phyloP scores from a whole-genome alignment of 2,113 vertebrate species.

The Octodon degus region DNA sequence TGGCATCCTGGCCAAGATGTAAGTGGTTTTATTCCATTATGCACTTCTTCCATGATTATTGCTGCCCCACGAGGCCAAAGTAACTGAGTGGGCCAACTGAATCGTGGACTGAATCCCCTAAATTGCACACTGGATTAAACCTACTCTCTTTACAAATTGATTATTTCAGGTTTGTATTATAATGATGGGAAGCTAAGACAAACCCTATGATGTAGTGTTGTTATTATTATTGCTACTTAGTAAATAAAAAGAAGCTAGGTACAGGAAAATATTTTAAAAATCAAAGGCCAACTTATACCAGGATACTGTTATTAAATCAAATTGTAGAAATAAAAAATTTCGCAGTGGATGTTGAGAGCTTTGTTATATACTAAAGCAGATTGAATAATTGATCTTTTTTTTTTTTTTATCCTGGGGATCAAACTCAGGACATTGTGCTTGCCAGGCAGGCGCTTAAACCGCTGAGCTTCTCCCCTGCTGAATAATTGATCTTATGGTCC shows the following conservation, averaged over 20 bases:
- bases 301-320: neutral
- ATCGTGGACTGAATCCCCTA: neutral
- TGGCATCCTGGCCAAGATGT: neutral
- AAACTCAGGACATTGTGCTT: too few species aligned
- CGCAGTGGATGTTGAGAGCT: neutral
- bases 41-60: neutral
- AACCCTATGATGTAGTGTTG: neutral
- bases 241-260: neutral
- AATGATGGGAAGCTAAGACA: neutral
- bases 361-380: neutral
- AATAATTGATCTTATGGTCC: neutral
- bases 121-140: neutral
- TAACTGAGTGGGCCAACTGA: neutral
- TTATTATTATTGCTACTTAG: neutral
- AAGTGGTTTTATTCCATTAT: neutral
- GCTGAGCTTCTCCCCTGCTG: too few species aligned
- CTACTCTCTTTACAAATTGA: neutral
- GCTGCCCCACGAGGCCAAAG: neutral
- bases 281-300: neutral
- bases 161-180: neutral
- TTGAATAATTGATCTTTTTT: neutral
- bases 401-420: too few species aligned
- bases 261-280: neutral
- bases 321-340: conserved; percentile 30
- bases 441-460: too few species aligned